Evolutionary conservation across 2,113 vertebrate species (phyloP).

Genomic region (Myiozetetes cayanensis): DNA sequence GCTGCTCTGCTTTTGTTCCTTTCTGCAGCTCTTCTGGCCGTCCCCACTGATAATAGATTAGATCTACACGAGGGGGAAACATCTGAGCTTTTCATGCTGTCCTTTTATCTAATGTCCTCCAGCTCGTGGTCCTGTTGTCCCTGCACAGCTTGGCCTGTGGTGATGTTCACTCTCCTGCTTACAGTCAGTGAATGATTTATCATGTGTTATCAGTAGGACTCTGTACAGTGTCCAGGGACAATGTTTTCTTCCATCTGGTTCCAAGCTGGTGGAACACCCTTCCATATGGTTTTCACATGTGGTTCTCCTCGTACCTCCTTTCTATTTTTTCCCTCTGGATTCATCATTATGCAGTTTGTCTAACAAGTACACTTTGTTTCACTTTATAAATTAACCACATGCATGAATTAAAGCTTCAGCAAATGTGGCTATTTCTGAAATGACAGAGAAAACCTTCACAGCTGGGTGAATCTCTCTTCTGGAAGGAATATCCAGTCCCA

Average conservation of each 20-base stretch:
- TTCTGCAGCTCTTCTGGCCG: not conserved
- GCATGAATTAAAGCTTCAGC: conserved; percentile 20
- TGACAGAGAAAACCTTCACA: not conserved
- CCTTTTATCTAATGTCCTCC: conserved; percentile 49
- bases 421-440: not conserved
- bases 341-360: not conserved
- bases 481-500: not conserved
- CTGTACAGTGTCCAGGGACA: conserved; percentile 67
- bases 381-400: conserved; percentile 30
- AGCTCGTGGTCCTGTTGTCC: conserved; percentile 42
- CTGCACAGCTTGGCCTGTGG: conserved; percentile 23
- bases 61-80: conserved; percentile 1
- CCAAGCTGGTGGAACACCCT: conserved; percentile 61
- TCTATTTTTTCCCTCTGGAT: not conserved
- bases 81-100: conserved; percentile 27
- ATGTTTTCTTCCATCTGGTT: conserved; percentile 62
- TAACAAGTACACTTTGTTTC: conserved; percentile 12
- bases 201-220: conserved; percentile 65
- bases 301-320: conserved; percentile 18
- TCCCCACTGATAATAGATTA: conserved; percentile 25
- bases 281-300: conserved; percentile 61
- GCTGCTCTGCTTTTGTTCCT: not conserved
- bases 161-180: conserved; percentile 61
- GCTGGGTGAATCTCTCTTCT: not conserved
- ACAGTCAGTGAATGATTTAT: conserved; percentile 64